phyloP scores from a whole-genome alignment of 1,140 invertebrate genomes.

The Apis cerana region DNA sequence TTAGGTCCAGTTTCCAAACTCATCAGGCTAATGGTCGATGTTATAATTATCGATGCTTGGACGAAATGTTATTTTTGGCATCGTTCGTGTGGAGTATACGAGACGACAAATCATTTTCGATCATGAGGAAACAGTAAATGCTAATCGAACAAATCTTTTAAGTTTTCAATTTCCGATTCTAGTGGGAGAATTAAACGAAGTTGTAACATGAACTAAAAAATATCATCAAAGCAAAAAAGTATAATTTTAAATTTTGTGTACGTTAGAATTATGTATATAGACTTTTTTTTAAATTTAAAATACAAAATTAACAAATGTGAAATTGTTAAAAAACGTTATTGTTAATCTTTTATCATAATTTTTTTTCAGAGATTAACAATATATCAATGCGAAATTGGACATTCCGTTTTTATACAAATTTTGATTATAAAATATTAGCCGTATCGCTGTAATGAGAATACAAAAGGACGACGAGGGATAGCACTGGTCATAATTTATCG shows the following conservation, averaged over 20 bases:
- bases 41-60: conserved; percentile 8
- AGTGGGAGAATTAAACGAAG: neutral
- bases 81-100: neutral
- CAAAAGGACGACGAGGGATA: neutral
- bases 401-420: neutral
- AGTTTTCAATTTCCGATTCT: too few relatives aligned
- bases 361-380: neutral
- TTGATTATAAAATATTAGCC: conserved; percentile 12
- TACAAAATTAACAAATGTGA: neutral
- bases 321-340: neutral
- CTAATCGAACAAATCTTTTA: neutral
- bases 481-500: conserved; percentile 8
- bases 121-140: conserved; percentile 12
- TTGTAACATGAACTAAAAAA: neutral
- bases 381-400: neutral
- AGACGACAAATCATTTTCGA: conserved; percentile 11
- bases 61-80: conserved; percentile 46
- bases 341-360: neutral
- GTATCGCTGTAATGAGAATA: neutral
- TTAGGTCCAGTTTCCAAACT: conserved; percentile 17
- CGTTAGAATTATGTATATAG: too few relatives aligned
- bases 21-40: conserved; percentile 53
- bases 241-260: too few relatives aligned
- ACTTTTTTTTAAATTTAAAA: neutral
- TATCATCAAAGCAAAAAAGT: too few relatives aligned